A percentile compares a stretch with the other conserved stretches of the same genome.
These are phyloP conservation scores for Fistularia tabacaria DNA, from an alignment of 2,797 vertebrate species.

Conservation along the genomic window DNA sequence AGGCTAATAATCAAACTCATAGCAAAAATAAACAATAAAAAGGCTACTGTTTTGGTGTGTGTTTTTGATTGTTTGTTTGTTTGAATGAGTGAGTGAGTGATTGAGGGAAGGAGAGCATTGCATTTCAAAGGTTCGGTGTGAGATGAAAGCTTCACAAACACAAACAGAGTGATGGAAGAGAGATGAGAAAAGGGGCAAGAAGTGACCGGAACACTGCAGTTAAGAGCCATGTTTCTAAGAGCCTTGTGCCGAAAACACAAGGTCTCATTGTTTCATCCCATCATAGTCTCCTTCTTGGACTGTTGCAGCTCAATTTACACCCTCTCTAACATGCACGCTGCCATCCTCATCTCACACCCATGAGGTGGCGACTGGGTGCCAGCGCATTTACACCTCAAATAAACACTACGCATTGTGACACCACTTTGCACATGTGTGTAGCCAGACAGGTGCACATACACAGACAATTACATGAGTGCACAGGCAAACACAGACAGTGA, in stretches of 20 bases:
- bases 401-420: conserved; percentile 37
- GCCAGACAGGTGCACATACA: conserved; percentile 27
- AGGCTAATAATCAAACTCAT: conserved; percentile 16
- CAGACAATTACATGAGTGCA: conserved; percentile 4
- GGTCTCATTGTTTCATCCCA: conserved; percentile 62
- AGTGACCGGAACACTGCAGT: conserved; percentile 45
- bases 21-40: conserved; percentile 29
- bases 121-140: conserved; percentile 61
- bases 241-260: conserved; percentile 32
- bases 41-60: conserved; percentile 7
- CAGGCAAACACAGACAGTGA: conserved; percentile 28
- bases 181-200: conserved; percentile 47
- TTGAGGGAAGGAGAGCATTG: conserved; percentile 27
- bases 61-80: conserved; percentile 4
- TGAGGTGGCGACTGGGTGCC: conserved; percentile 58
- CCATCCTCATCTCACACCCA: conserved; percentile 56
- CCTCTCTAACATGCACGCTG: conserved; percentile 38
- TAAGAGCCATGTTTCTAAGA: conserved; percentile 47
- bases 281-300: conserved; percentile 58
- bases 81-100: conserved; percentile 18
- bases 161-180: conserved; percentile 52
- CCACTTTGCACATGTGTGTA: conserved; percentile 10
- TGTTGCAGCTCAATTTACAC: conserved; percentile 77
- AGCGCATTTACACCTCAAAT: conserved; percentile 73
- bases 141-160: conserved; percentile 66